Evolutionary conservation across 2,113 vertebrate species (phyloP).

Genomic region (Myotis davidii): DNA sequence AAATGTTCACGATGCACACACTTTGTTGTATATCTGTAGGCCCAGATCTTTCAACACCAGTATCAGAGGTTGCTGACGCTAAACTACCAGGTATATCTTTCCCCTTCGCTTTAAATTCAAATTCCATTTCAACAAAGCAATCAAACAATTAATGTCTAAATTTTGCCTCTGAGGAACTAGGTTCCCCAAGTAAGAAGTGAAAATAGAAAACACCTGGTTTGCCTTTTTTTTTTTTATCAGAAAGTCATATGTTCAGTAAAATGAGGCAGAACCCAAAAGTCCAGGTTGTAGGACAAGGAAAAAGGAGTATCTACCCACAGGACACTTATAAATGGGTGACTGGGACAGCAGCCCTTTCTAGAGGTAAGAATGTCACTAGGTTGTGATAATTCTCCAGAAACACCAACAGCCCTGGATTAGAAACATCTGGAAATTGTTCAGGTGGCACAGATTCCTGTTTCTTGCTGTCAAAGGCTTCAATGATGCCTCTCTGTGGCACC

Average conservation of each 20-base stretch:
- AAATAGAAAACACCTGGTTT: slow-evolving; percentile 30
- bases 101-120: slow-evolving; percentile 58
- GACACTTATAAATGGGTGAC: slow-evolving; percentile 56
- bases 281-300: slow-evolving; percentile 1
- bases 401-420: slow-evolving; percentile 36
- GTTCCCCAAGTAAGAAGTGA: slow-evolving; percentile 50
- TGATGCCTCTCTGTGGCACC: slow-evolving; percentile 50
- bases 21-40: background rate
- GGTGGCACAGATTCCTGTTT: slow-evolving; percentile 74
- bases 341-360: slow-evolving; percentile 63
- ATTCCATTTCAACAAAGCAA: slow-evolving; percentile 57
- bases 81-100: slow-evolving; percentile 30
- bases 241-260: slow-evolving; percentile 50
- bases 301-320: slow-evolving; percentile 27
- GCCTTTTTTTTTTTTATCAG: background rate
- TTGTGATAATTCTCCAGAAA: slow-evolving; percentile 65
- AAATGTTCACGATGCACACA: background rate
- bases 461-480: slow-evolving; percentile 60
- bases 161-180: slow-evolving; percentile 13
- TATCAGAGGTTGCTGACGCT: background rate
- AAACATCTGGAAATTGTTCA: slow-evolving; percentile 67
- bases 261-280: slow-evolving; percentile 21
- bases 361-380: slow-evolving; percentile 62
- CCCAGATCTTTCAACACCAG: background rate
- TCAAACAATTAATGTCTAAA: background rate